Evolutionary conservation across 2,888 invertebrate genomes (phyloP).

Genomic region (Stenodera caucasica): DNA sequence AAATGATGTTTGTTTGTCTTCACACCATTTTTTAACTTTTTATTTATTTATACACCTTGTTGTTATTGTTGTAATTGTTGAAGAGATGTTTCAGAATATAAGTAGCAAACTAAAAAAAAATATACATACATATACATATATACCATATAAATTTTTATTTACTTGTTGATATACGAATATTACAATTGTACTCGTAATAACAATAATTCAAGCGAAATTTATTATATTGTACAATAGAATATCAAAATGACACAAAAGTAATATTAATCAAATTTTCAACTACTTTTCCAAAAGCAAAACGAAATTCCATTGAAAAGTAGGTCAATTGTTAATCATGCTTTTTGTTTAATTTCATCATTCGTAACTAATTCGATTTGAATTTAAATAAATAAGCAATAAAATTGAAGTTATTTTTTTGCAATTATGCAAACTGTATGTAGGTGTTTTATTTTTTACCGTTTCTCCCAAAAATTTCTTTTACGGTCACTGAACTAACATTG

Average conservation of each 20-base stretch:
- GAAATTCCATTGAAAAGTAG: too few species aligned
- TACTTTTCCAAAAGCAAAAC: too few species aligned
- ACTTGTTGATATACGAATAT: neutral
- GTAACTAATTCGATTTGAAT: neutral
- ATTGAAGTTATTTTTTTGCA: neutral
- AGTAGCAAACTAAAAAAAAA: neutral
- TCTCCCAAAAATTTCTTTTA: neutral
- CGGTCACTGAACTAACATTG: neutral
- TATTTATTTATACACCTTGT: conserved; percentile 6
- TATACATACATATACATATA: too few species aligned
- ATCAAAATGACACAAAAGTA: too few species aligned
- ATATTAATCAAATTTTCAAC: too few species aligned
- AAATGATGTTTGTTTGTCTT: conserved; percentile 21
- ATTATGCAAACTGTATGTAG: neutral
- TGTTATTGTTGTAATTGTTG: neutral
- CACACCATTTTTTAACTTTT: conserved; percentile 19
- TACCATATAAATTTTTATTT: neutral
- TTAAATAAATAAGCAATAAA: neutral
- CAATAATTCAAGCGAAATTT: too few species aligned
- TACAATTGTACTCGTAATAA: too few species aligned
- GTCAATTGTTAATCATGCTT: neutral
- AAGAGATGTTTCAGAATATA: neutral
- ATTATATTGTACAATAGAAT: too few species aligned
- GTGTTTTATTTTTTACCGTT: neutral
- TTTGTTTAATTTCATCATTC: neutral